A percentile compares a stretch with the other conserved stretches of the same genome.
These are phyloP conservation scores for Cassiopea xamachana DNA, from an alignment of 30 jellyfish, hydroid and myxozoan genomes.

Conservation along the genomic window DNA sequence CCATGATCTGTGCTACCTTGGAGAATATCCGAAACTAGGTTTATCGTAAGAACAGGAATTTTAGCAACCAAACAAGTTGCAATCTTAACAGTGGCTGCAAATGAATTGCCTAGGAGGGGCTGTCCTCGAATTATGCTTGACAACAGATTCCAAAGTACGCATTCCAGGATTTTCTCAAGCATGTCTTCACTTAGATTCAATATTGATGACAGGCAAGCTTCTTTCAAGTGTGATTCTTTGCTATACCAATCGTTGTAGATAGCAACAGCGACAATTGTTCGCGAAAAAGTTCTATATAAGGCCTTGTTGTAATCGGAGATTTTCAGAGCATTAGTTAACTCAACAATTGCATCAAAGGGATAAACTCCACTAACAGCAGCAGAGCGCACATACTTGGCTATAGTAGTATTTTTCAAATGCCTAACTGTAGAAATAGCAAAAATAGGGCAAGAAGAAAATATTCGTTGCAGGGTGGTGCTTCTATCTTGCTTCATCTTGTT, in stretches of 20 bases:
- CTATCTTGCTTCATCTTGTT: not conserved
- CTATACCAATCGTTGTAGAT: not conserved
- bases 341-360: not conserved
- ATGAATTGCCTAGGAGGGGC: not conserved
- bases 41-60: conserved; percentile 2
- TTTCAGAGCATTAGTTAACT: not conserved
- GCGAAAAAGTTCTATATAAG: not conserved
- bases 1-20: conserved; percentile 3
- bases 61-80: conserved; percentile 10
- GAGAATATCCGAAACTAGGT: conserved; percentile 18
- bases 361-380: not conserved
- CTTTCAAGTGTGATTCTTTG: not conserved
- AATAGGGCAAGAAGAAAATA: conserved; percentile 24
- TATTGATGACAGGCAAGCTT: not conserved
- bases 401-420: not conserved
- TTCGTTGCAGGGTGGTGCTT: not conserved
- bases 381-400: not conserved
- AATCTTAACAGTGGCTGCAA: not conserved
- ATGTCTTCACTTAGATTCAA: not conserved
- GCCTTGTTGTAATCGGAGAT: not conserved
- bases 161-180: conserved; percentile 8
- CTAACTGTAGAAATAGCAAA: conserved; percentile 11
- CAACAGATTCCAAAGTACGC: not conserved
- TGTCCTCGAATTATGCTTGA: not conserved
- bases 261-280: not conserved